phyloP scores from a whole-genome alignment of 2,888 invertebrate genomes.

The Stictocephala bisonia region DNA sequence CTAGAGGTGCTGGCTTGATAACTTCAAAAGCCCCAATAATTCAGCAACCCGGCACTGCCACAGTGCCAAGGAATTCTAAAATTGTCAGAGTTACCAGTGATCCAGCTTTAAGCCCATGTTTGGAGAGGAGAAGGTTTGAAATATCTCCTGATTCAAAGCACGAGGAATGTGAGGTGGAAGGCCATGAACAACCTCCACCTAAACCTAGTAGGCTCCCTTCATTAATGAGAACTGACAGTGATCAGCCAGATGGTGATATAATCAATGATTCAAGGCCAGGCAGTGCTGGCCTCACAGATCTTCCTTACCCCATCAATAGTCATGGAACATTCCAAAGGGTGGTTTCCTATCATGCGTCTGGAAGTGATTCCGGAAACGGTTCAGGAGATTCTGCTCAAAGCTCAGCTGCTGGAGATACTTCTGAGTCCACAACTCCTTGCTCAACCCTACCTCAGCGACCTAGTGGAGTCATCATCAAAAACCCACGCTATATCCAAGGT shows the following conservation, averaged over 20 bases:
- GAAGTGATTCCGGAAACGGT: constrained; percentile 90
- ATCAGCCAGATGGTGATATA: constrained; percentile 55
- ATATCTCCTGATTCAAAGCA: constrained; percentile 55
- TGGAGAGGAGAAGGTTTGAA: constrained; percentile 70
- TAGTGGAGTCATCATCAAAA: constrained; percentile 72
- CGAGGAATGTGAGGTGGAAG: constrained; percentile 65
- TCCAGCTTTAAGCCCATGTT: constrained; percentile 68
- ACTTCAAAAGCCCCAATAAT: constrained; percentile 57
- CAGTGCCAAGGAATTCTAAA: constrained; percentile 62
- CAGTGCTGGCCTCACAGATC: constrained; percentile 31
- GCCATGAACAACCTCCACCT: constrained; percentile 56
- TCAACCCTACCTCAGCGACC: constrained; percentile 59
- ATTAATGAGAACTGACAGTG: constrained; percentile 69
- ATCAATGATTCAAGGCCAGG: constrained; percentile 59
- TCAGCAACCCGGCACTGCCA: constrained; percentile 61
- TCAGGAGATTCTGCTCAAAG: constrained; percentile 86
- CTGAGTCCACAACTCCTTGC: constrained; percentile 58
- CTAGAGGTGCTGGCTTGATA: constrained; percentile 68
- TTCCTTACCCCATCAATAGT: constrained; percentile 60
- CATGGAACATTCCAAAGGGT: constrained; percentile 67
- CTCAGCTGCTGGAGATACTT: constrained; percentile 65
- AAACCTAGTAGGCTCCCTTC: constrained; percentile 66
- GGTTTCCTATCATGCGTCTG: constrained; percentile 70
- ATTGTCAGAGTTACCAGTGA: constrained; percentile 73
- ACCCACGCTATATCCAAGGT: constrained; percentile 71